These are phyloP conservation scores for Ormyrus nitidulus DNA, from an alignment of 2,888 invertebrate species.

Conservation along the genomic window DNA sequence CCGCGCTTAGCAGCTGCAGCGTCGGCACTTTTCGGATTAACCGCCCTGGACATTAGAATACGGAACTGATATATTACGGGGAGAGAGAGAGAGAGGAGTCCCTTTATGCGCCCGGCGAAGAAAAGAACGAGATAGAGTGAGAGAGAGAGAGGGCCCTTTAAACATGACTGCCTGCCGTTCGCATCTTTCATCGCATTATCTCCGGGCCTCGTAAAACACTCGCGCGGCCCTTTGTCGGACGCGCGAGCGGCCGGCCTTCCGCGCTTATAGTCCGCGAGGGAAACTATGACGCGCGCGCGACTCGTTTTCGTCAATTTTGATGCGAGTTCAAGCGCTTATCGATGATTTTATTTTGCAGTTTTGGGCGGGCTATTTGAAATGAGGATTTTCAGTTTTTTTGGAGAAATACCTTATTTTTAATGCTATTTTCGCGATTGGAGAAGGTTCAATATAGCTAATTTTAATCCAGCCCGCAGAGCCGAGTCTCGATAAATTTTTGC, in stretches of 20 bases:
- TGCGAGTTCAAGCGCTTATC: too few species aligned
- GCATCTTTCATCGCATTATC: constrained; percentile 75
- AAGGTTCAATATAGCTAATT: too few species aligned
- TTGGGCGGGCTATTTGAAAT: too few species aligned
- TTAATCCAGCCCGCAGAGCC: too few species aligned
- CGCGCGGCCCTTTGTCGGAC: constrained; percentile 59
- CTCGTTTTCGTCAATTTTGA: too few species aligned
- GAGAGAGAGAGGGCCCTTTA: constrained; percentile 64
- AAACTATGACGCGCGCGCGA: neutral
- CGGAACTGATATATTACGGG: constrained; percentile 73
- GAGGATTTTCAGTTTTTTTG: too few species aligned
- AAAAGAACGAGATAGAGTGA: constrained; percentile 32
- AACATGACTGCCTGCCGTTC: constrained; percentile 71
- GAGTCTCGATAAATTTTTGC: constrained; percentile 14
- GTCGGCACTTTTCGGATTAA: constrained; percentile 75
- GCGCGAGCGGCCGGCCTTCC: neutral
- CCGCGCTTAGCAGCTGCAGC: constrained; percentile 61
- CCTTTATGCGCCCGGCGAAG: neutral
- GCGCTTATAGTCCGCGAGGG: neutral
- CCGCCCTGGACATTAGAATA: constrained; percentile 74
- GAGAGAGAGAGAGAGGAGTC: constrained; percentile 53
- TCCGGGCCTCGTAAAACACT: constrained; percentile 72
- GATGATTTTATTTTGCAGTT: too few species aligned
- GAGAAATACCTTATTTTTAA: too few species aligned
- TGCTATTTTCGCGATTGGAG: too few species aligned